Evolutionary conservation across 2,888 invertebrate genomes (phyloP).

Genomic region (Calephelis perditalis): DNA sequence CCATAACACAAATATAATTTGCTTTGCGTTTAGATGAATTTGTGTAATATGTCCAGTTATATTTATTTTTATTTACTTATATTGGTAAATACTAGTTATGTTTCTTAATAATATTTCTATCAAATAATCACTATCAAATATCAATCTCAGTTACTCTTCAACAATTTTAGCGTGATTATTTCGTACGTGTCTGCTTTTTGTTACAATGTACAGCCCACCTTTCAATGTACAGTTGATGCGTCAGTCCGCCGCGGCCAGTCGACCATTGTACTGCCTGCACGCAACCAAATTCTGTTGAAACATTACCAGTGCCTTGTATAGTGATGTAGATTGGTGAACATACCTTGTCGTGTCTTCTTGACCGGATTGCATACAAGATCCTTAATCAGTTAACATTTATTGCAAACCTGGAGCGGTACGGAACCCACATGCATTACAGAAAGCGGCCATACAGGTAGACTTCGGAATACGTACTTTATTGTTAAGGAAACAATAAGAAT

Average conservation of each 20-base stretch:
- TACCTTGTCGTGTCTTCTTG: conserved; percentile 25
- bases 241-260: conserved; percentile 43
- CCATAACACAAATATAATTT: too few relatives aligned
- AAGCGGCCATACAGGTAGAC: conserved; percentile 72
- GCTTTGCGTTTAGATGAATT: too few relatives aligned
- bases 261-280: conserved; percentile 46
- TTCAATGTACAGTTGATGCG: conserved; percentile 40
- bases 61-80: too few relatives aligned
- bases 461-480: conserved; percentile 1
- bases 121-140: too few relatives aligned
- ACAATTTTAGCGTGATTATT: too few relatives aligned
- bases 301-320: conserved; percentile 20
- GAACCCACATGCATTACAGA: conserved; percentile 75
- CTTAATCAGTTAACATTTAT: conserved; percentile 43
- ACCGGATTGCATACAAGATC: conserved; percentile 38
- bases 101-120: too few relatives aligned
- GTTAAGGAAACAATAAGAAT: too few relatives aligned
- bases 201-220: conserved; percentile 41
- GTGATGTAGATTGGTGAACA: conserved; percentile 32
- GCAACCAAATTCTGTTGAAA: conserved; percentile 25
- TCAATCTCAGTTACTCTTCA: too few relatives aligned
- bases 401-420: conserved; percentile 73
- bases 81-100: too few relatives aligned
- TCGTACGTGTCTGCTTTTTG: conserved; percentile 29
- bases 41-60: too few relatives aligned